phyloP scores from a whole-genome alignment of 2,797 vertebrate species.

The Phalanger gymnotis region DNA sequence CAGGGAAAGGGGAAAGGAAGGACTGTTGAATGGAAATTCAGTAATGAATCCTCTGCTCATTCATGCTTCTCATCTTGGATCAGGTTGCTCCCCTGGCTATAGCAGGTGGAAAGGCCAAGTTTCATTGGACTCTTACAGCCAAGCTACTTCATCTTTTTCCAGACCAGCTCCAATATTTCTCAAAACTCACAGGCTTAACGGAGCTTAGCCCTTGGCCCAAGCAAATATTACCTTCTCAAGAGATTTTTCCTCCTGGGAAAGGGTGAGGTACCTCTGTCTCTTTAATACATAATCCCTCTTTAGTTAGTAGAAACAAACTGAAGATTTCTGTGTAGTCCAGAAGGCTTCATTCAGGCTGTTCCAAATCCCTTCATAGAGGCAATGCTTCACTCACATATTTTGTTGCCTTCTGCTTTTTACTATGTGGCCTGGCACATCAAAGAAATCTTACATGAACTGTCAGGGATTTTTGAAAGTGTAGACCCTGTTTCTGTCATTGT shows the following conservation, averaged over 20 bases:
- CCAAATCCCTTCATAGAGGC: neutral
- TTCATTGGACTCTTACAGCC: neutral
- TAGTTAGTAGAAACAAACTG: neutral
- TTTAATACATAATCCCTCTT: neutral
- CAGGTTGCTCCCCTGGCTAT: neutral
- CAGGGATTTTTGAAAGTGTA: constrained; percentile 25
- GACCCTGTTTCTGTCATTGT: neutral
- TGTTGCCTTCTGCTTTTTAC: neutral
- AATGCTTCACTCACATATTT: neutral
- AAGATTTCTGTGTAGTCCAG: neutral
- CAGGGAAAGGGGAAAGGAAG: neutral
- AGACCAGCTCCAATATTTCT: neutral
- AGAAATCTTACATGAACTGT: constrained; percentile 4
- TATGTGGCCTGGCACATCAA: neutral
- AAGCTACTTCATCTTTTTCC: neutral
- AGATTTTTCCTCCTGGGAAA: neutral
- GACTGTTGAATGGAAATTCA: neutral
- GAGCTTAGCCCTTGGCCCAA: neutral
- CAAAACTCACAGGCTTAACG: neutral
- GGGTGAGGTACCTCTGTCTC: neutral
- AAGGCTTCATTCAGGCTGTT: neutral
- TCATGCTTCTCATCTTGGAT: neutral
- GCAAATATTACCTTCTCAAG: neutral
- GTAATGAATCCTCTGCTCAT: neutral
- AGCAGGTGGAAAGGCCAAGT: neutral